phyloP scores from a whole-genome alignment of 1,140 invertebrate species.

The Oryctes rhinoceros region DNA sequence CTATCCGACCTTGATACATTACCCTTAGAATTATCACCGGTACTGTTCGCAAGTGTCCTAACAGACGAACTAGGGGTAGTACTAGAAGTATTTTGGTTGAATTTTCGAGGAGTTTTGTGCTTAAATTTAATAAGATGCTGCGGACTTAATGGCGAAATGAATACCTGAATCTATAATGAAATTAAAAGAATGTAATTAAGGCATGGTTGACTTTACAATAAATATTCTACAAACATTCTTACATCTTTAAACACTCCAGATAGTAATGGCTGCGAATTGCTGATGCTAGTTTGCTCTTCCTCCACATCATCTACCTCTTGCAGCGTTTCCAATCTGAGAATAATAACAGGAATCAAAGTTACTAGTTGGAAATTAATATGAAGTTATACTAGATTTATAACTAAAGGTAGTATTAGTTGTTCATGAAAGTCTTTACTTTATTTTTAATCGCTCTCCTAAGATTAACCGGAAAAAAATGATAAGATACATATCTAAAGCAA shows the following conservation, averaged over 20 bases:
- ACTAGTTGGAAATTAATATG: neutral
- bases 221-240: neutral
- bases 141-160: neutral
- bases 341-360: neutral
- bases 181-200: neutral
- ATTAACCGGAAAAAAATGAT: no score
- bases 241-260: slow-evolving; percentile 19
- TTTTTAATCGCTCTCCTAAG: no score
- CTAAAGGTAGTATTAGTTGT: no score
- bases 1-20: neutral
- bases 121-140: neutral
- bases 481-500: no score
- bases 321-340: slow-evolving; percentile 6
- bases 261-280: neutral
- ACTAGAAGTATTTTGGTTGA: neutral
- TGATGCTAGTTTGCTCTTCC: neutral
- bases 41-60: neutral
- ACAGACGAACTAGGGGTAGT: neutral
- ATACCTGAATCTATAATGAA: neutral
- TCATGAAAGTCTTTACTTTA: no score
- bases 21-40: neutral
- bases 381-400: neutral
- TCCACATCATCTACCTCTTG: neutral
- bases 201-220: neutral
- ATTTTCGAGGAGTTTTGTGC: neutral